These are phyloP conservation scores for Hystrix brachyura DNA, from an alignment of 2,113 vertebrate species.

Conservation along the genomic window DNA sequence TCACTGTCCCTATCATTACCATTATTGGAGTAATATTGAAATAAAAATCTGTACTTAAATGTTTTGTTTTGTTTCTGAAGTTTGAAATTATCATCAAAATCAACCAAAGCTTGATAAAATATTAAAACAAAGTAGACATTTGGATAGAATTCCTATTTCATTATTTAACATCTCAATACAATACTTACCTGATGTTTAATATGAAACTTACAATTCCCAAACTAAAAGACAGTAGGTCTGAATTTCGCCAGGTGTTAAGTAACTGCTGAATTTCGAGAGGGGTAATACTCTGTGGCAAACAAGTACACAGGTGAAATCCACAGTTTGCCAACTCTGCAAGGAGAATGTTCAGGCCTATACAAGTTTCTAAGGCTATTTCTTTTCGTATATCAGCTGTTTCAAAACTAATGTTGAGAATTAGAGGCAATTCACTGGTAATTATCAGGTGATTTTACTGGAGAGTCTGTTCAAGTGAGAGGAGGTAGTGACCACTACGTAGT, in stretches of 20 bases:
- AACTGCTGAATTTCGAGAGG: neutral
- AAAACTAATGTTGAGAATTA: neutral
- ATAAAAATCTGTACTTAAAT: neutral
- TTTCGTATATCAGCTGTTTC: neutral
- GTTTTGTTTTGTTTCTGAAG: neutral
- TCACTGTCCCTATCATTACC: neutral
- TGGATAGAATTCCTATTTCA: neutral
- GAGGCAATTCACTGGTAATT: neutral
- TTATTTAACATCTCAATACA: slow-evolving; percentile 13
- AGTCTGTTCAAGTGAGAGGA: neutral
- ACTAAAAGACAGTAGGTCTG: neutral
- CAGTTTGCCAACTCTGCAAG: neutral
- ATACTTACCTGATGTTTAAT: neutral
- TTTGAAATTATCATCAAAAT: neutral
- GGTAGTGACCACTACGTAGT: no score
- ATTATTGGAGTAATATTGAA: neutral
- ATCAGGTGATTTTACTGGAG: neutral
- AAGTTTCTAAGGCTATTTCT: neutral
- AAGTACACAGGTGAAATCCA: no score
- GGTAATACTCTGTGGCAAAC: fast-evolving
- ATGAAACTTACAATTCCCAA: neutral
- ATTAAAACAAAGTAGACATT: neutral
- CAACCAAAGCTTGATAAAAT: neutral
- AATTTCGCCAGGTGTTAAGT: neutral
- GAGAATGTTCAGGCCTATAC: neutral